Conservation (phyloP, 2,797 vertebrate species). For the Tokudaia muenninki region DNA sequence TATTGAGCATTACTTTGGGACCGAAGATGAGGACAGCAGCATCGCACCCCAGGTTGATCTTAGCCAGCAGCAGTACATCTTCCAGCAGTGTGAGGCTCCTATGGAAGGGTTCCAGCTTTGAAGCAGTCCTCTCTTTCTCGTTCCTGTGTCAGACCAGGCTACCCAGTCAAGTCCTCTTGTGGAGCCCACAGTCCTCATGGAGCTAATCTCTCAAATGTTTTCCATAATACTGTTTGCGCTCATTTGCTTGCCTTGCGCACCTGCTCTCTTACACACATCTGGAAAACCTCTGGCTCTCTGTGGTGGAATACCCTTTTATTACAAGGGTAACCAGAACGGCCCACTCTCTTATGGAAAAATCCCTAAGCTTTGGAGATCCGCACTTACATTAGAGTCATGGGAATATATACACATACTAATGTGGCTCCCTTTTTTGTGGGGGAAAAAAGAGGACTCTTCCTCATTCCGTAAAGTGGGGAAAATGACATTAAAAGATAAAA, state of each 20-base stretch:
- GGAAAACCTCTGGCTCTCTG: slow-evolving; percentile 89
- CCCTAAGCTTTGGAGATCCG: slow-evolving; percentile 87
- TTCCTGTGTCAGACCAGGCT: slow-evolving; percentile 85
- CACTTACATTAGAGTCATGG: slow-evolving; percentile 84
- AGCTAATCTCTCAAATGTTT: slow-evolving; percentile 89
- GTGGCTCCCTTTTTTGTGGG: slow-evolving; percentile 83
- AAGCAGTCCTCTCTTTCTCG: slow-evolving; percentile 84
- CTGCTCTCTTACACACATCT: slow-evolving; percentile 89
- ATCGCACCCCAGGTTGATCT: slow-evolving; percentile 97
- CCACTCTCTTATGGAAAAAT: slow-evolving; percentile 84
- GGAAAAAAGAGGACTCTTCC: slow-evolving; percentile 81
- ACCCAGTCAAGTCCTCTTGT: slow-evolving; percentile 87
- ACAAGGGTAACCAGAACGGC: slow-evolving; percentile 86
- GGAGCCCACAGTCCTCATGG: slow-evolving; percentile 88
- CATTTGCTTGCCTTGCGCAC: slow-evolving; percentile 91
- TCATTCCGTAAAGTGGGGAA: slow-evolving; percentile 80
- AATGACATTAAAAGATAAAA: slow-evolving; percentile 83
- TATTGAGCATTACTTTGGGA: slow-evolving; percentile 98
- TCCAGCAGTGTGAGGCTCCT: slow-evolving; percentile 98
- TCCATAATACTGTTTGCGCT: slow-evolving; percentile 90
- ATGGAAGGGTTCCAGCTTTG: slow-evolving; percentile 99
- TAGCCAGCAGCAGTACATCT: slow-evolving; percentile 98
- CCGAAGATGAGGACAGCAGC: slow-evolving; percentile 97
- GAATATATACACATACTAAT: slow-evolving; percentile 86
- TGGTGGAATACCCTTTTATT: slow-evolving; percentile 88